Evolutionary conservation across 2,113 vertebrate species (phyloP), one percentile per base, ranked within the genome.

Genomic region (Rhodinocichla rosea): DNA sequence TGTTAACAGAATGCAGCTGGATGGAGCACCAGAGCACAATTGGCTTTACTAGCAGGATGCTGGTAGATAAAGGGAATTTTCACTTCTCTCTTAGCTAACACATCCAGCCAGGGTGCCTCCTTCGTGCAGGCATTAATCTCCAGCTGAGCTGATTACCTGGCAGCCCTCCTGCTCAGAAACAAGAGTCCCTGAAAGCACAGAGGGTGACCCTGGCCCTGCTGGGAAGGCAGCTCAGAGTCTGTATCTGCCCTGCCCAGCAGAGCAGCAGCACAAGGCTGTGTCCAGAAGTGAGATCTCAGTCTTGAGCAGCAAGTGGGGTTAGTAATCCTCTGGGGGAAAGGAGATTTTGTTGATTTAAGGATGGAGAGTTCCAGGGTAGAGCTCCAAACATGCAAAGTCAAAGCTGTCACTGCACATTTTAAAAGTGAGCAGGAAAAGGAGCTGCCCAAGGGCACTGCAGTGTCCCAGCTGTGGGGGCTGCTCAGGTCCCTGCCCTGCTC

Each of bases 1-100:
- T 73, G 62, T 40, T 91, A 90, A 80, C 67, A 87, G 93, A 82
- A 32, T 20, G 32, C 69, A 80, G 44, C 13, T 26, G 21, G 77
- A 18, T 53, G 37, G 59, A 76, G 20, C 52, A 47, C 14, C 79
- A n/a, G 6, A 60, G 71, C 10, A 52, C 88, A 73, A 52, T 15
- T 85, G 90, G 67, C 90, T 95, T 94, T 89, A 39, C 87, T 76
- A 8, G 89, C 87, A 82, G 91, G 91, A 56, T 67, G 13, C 47
- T 64, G 79, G 79, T 63, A 90, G 97, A 94, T 95, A 96, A 95
- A 94, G 78, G 79, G 94, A 87, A 87, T 75, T 85, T 56, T 80
- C 79, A 24, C 45, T 40, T 82, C 75, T 47, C 73, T 90, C 17
- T 87, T 40, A 8, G 84, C 93, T 85, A 30, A 30, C 69, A 2